A percentile compares a stretch with the other conserved stretches of the same genome.
phyloP scores from a whole-genome alignment of 2,888 invertebrate genomes.

The Drosophila rellima region DNA sequence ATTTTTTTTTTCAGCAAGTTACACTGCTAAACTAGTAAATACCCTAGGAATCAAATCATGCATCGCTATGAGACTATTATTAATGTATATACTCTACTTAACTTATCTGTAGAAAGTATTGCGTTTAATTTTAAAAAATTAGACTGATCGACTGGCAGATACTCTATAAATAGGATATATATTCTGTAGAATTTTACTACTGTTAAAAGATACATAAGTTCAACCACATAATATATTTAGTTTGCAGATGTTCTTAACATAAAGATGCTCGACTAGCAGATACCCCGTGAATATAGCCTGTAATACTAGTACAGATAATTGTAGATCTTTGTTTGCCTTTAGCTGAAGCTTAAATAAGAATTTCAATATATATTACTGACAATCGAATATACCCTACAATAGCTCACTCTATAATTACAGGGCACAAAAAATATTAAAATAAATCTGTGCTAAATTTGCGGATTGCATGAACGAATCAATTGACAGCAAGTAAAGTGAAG shows the following conservation, averaged over 20 bases:
- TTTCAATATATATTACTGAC: background rate
- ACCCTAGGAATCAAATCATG: background rate
- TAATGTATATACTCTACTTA: background rate
- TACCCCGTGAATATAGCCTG: background rate
- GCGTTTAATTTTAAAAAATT: background rate
- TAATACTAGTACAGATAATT: background rate
- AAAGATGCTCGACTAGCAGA: background rate
- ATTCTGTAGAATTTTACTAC: background rate
- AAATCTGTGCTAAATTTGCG: constrained; percentile 8
- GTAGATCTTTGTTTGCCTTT: background rate
- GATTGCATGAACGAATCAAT: constrained; percentile 18
- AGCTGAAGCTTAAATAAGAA: background rate
- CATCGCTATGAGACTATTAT: background rate
- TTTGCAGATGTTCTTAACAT: background rate
- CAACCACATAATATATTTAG: too few species aligned
- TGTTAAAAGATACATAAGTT: too few species aligned
- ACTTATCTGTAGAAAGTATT: too few species aligned
- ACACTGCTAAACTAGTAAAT: background rate
- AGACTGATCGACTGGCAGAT: background rate
- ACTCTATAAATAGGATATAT: background rate
- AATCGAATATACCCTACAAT: background rate
- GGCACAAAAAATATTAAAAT: background rate
- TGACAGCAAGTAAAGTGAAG: constrained; percentile 11
- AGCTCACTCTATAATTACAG: background rate
- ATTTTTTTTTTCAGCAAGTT: background rate